Evolutionary conservation across 2,797 vertebrate genomes (phyloP).

Genomic region (Onychomys arenicola): DNA sequence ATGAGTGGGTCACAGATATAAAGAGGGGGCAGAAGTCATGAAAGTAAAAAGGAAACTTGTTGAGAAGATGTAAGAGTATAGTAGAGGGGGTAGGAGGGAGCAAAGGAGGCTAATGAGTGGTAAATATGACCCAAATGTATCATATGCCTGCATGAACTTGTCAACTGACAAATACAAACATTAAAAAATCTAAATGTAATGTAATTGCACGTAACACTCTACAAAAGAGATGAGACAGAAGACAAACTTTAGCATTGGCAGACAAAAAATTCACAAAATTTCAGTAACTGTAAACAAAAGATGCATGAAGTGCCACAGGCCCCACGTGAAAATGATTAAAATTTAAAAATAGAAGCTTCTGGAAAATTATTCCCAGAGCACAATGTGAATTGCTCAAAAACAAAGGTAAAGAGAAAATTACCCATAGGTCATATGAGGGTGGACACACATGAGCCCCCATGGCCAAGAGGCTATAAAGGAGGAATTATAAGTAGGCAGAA

Average conservation of each 20-base stretch:
- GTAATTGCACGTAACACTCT: not conserved
- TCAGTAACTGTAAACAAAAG: not conserved
- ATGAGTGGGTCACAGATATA: not conserved
- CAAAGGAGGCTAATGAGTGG: not conserved
- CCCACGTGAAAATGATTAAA: not conserved
- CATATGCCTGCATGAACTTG: not conserved
- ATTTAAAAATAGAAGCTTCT: not conserved
- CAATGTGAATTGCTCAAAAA: not conserved
- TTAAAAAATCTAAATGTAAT: not conserved
- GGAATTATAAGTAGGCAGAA: not conserved
- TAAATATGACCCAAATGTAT: not conserved
- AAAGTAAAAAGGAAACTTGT: not conserved
- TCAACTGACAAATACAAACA: not conserved
- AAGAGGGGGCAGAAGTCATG: not conserved
- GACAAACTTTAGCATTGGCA: not conserved
- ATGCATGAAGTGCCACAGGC: not conserved
- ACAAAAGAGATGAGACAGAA: not conserved
- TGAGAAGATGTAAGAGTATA: not conserved
- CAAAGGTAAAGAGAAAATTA: not conserved
- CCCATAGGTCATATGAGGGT: not conserved
- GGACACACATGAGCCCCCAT: not conserved
- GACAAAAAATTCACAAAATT: not conserved
- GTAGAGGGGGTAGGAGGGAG: fast-evolving
- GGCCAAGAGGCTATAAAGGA: not conserved
- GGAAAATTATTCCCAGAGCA: not conserved